Evolutionary conservation across 2,797 vertebrate species (phyloP).

Genomic region (Tokudaia tokunoshimensis): DNA sequence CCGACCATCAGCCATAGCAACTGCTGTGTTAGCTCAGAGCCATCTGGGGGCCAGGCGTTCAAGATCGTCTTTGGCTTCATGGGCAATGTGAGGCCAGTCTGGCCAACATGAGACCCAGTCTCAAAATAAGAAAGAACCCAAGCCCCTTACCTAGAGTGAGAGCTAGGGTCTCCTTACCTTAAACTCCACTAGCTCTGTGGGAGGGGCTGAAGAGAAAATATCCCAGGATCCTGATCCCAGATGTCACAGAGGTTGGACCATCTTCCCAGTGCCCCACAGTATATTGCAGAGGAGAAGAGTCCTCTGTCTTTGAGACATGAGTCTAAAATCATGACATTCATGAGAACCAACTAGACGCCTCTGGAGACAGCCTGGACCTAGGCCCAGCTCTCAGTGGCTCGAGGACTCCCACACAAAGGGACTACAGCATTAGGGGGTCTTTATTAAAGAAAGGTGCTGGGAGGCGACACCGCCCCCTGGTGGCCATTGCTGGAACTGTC

Average conservation of each 20-base stretch:
- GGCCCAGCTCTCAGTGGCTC: background rate
- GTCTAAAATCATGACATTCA: background rate
- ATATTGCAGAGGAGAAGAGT: background rate
- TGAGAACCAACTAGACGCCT: background rate
- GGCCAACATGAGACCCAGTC: background rate
- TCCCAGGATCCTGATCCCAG: background rate
- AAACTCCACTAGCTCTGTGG: background rate
- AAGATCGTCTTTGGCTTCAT: background rate
- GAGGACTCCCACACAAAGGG: background rate
- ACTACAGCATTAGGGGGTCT: background rate
- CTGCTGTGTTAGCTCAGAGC: no score
- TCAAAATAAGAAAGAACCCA: background rate
- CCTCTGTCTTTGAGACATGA: no score
- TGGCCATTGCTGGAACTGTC: background rate
- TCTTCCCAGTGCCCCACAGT: background rate
- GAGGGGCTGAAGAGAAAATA: background rate
- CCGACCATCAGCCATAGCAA: background rate
- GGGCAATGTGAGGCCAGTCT: background rate
- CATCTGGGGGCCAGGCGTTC: background rate
- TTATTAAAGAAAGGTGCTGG: background rate
- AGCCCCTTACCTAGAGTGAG: background rate
- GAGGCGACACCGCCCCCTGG: background rate
- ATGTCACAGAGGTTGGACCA: background rate
- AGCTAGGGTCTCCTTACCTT: no score
- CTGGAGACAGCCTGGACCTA: background rate